Base-by-base conservation (phyloP, 1,140 invertebrate genomes). In the Phenacoccus solenopsis region DNA sequence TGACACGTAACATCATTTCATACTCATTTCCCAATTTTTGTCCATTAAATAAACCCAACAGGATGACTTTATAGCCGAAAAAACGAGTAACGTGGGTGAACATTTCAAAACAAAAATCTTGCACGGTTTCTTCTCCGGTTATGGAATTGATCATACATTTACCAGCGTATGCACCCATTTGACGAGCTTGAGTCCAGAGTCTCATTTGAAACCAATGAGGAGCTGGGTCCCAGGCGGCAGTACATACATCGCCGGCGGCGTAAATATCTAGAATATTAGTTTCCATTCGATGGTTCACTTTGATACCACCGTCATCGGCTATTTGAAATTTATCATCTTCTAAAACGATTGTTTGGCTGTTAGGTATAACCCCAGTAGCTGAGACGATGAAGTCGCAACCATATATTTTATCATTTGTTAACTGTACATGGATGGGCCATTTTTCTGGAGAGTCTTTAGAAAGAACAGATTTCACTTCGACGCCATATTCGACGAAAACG, bases 21-120 rank as follows among this genome's bases (percentile, higher is more conserved):
- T 96, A 94, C 75, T 94, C 82, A 1, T 82, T 84, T 0, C 85
- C 86, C 32, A 98, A 80, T 38, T 87, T 90, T 80, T 98, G 95
- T 0, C 90, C 96, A 84, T 98, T 98, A 77, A 88, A 98, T 72
- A 94, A 85, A 16, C 96, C 96, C 27, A 99, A 81, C 24, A 99
- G 80, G 1, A 98, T 86, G 32, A 98, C 92, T 82, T 97, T 96
- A 74, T 88, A 94, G 1, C 93, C 93, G 82, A 98, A 98, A 76
- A 99, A 90, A 72, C 86, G 88, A 3, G 97, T 99, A 0, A 95
- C 90, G 81, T 99, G 97, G 0, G 94, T 88, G 77, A 99, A 99
- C 20, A 98, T 77, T 81, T 99, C 96, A 81, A 99, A 99, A 78
- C 92, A 94, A 79, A 98, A 96, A 78, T 98, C 94, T 81, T 90